Conservation (phyloP, 2,113 vertebrate species). For the Electrona antarctica region DNA sequence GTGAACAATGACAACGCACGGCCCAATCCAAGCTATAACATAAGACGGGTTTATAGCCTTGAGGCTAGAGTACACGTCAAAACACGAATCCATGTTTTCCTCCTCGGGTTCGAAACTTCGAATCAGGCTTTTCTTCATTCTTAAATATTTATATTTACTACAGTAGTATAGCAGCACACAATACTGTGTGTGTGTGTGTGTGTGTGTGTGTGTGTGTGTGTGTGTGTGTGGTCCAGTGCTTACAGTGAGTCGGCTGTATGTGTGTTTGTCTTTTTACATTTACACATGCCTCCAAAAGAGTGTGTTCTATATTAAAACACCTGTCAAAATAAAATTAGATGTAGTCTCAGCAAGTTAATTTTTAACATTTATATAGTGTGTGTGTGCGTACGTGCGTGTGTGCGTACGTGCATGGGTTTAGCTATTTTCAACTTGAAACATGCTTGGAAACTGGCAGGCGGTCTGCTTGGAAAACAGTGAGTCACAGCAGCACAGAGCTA, state of each 20-base stretch:
- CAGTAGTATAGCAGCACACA: neutral
- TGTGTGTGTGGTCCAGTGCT: neutral
- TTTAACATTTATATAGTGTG: neutral
- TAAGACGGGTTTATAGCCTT: slow-evolving; percentile 12
- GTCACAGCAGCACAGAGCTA: slow-evolving; percentile 53
- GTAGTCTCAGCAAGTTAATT: neutral
- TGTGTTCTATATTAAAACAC: neutral
- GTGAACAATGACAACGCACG: slow-evolving; percentile 34
- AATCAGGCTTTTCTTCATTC: slow-evolving; percentile 69
- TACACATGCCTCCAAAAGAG: neutral
- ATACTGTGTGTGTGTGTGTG: no score
- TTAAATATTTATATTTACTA: neutral
- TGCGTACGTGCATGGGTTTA: slow-evolving; percentile 1
- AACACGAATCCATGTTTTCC: slow-evolving; percentile 17
- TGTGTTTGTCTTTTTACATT: neutral
- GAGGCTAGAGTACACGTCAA: slow-evolving; percentile 28
- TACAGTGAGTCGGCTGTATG: no score
- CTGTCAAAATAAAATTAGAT: neutral
- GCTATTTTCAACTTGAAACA: slow-evolving; percentile 31
- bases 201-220: neutral
- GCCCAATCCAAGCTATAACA: neutral
- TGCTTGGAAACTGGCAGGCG: slow-evolving; percentile 32
- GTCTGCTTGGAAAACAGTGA: slow-evolving; percentile 57
- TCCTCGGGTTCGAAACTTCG: slow-evolving; percentile 32
- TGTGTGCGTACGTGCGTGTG: neutral